A percentile compares a stretch with the other conserved stretches of the same genome.
These are phyloP conservation scores for Synergus umbraculus DNA, from an alignment of 2,888 invertebrate species.

Conservation along the genomic window DNA sequence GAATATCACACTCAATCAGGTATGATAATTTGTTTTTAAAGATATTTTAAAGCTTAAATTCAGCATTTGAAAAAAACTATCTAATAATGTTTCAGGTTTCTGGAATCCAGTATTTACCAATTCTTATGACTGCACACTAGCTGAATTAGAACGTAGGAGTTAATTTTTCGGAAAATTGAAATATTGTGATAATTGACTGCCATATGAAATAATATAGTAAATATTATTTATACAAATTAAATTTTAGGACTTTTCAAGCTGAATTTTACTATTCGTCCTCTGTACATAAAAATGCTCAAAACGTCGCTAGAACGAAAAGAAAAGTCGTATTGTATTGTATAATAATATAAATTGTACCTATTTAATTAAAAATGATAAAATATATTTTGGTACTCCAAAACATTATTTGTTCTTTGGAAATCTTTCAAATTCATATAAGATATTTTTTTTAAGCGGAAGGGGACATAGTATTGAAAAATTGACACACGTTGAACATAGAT, in stretches of 20 bases:
- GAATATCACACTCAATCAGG: conserved; percentile 73
- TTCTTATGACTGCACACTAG: conserved; percentile 47
- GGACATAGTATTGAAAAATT: too few relatives aligned
- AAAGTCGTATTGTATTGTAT: background rate
- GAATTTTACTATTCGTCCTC: background rate
- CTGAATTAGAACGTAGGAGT: background rate
- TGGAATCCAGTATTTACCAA: conserved; percentile 75
- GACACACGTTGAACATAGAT: conserved; percentile 71
- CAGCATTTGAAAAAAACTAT: background rate
- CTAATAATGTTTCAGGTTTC: conserved; percentile 65
- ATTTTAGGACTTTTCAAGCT: background rate
- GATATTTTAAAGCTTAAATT: conserved; percentile 9
- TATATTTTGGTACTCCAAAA: background rate
- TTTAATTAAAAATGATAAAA: background rate
- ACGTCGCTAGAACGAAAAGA: too few relatives aligned
- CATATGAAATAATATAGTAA: background rate
- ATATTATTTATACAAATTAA: background rate
- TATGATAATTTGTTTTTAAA: conserved; percentile 53
- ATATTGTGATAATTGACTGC: background rate
- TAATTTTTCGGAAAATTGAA: background rate
- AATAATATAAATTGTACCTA: background rate
- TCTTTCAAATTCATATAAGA: background rate
- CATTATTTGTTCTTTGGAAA: background rate
- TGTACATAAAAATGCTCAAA: background rate
- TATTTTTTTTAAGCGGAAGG: background rate